These are phyloP conservation scores for Oscheius sp. DNA, from an alignment of 1,140 invertebrate species.

Conservation along the genomic window DNA sequence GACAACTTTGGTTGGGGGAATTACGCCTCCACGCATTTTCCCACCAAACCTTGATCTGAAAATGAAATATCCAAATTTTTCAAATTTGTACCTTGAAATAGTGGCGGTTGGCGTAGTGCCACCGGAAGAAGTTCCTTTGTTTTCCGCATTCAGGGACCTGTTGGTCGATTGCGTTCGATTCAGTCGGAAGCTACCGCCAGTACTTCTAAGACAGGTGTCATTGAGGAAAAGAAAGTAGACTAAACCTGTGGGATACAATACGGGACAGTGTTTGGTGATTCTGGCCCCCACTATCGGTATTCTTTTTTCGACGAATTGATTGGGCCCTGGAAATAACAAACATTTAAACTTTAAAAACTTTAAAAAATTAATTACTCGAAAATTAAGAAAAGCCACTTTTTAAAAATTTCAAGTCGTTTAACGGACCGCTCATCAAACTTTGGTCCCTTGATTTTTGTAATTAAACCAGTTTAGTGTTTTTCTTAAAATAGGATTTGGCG, in stretches of 20 bases:
- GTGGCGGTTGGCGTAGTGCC: neutral
- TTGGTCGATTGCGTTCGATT: constrained; percentile 32
- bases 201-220: constrained; percentile 5
- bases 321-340: constrained; percentile 16
- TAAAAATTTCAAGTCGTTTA: neutral
- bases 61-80: neutral
- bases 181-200: constrained; percentile 29
- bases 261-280: constrained; percentile 26
- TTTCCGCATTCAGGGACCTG: constrained; percentile 15
- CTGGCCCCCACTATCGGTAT: constrained; percentile 15
- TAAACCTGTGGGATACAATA: constrained; percentile 29
- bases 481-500: too few relatives aligned
- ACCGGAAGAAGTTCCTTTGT: constrained; percentile 5
- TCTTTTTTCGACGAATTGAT: constrained; percentile 31
- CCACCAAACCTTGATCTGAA: neutral
- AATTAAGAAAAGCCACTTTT: neutral
- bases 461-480: neutral
- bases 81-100: neutral
- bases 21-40: neutral
- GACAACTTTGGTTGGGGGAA: constrained; percentile 3
- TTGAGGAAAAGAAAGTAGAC: neutral
- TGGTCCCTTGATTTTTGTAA: neutral
- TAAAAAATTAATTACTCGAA: too few relatives aligned
- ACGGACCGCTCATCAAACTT: neutral
- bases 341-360: too few relatives aligned